Base-by-base conservation (phyloP, 2,797 vertebrate species). In the Gobio occitaniae region DNA sequence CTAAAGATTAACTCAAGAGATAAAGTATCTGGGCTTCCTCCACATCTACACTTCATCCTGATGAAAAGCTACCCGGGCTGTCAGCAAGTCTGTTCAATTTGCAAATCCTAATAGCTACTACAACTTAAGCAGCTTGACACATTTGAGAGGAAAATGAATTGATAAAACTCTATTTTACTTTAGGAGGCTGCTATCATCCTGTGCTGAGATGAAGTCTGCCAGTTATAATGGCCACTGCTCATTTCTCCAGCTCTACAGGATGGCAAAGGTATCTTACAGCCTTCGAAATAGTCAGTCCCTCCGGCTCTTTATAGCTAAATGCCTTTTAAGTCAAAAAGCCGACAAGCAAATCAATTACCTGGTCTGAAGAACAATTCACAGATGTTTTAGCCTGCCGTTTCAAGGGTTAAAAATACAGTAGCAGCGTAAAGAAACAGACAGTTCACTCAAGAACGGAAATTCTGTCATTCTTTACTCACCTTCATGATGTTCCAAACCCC, bases 71-170 rank as follows among this genome's bases (percentile, higher is more conserved):
- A 59, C 68, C 83, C 84, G 32, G 48, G 72, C 80, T 50, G 76
- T 81, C 52, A 79, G 80, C 70, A 78, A 38, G n/a, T 74, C 82
- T 85, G 54, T 81, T 89, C 83, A 80, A 59, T 89, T 77, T 86
- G 83, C 71, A 81, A 80, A 89, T 85, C 41, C 68, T 86, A 85
- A 89, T 81, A 81, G 84, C 86, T 50, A 29, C 56, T 61, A 78
- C 83, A 80, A 61, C 86, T 80, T 89, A 80, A 83, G 76, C 74
- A 80, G 82, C 52, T 80, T 76, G 77, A 83, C 76, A 50, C 74
- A 13, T 83, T 83, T 83, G 61, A 86, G 82, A 80, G 19, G 71
- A 52, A 86, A 88, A 86, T 84, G 72, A 85, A 80, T 72, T 72
- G 74, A 87, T 80, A 83, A 76, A 80, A 85, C 78, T 59, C 61